Evolutionary conservation across 2,888 invertebrate species (phyloP).

Genomic region (Ophraella communa): DNA sequence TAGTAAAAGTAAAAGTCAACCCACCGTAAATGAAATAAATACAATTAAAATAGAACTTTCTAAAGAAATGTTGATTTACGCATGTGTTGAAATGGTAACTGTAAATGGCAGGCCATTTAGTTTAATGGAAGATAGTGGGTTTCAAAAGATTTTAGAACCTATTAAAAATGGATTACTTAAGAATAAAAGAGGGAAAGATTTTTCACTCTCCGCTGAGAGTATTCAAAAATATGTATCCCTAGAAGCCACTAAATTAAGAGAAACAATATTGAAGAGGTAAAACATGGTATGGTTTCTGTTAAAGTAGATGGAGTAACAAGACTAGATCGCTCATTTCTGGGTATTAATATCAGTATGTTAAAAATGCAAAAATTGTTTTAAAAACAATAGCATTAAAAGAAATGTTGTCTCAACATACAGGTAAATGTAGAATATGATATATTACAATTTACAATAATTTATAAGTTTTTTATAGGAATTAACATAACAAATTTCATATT

Average conservation of each 20-base stretch:
- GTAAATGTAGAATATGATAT: not conserved
- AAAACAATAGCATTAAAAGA: not conserved
- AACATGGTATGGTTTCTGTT: too few relatives aligned
- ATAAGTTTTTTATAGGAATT: not conserved
- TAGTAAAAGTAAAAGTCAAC: not conserved
- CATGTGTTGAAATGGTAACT: not conserved
- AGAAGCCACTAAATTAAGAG: not conserved
- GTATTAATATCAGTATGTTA: not conserved
- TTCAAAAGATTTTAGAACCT: not conserved
- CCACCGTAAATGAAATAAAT: not conserved
- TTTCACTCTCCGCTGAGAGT: not conserved
- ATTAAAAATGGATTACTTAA: not conserved
- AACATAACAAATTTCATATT: constrained; percentile 12
- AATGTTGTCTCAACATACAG: not conserved
- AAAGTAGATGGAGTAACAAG: too few relatives aligned
- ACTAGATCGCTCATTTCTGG: not conserved
- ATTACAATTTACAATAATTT: not conserved
- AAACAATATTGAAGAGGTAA: too few relatives aligned
- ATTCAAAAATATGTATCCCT: not conserved
- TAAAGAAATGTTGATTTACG: not conserved
- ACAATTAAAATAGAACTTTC: not conserved
- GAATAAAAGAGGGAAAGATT: not conserved
- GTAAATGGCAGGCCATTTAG: not conserved
- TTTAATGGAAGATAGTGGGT: not conserved
- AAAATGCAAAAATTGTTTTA: not conserved